Percentiles rank a stretch among this genome's conserved stretches.
These are phyloP conservation scores for Halichoeres trimaculatus DNA, from an alignment of 2,113 vertebrate species.

Conservation along the genomic window DNA sequence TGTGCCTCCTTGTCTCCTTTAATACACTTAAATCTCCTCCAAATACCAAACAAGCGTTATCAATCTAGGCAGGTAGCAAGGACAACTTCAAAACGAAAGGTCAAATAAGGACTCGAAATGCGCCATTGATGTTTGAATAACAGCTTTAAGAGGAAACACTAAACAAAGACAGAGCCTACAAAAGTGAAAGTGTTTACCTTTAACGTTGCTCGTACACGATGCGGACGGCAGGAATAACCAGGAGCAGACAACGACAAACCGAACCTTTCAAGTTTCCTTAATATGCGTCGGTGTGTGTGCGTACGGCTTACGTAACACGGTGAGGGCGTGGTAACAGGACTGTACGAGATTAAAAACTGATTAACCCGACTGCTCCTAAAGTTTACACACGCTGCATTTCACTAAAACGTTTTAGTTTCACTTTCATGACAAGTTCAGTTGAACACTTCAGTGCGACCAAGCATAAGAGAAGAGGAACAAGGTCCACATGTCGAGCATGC, in stretches of 20 bases:
- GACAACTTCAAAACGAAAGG: constrained; percentile 1
- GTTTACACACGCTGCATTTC: background rate
- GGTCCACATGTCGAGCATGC: constrained; percentile 1
- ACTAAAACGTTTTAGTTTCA: too few species aligned
- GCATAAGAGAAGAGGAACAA: background rate
- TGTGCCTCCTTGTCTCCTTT: too few species aligned
- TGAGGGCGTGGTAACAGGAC: background rate
- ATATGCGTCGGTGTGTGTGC: background rate
- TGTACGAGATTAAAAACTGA: background rate
- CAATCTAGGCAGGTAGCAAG: background rate
- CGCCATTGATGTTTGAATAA: background rate
- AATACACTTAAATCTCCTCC: background rate
- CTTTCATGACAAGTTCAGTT: too few species aligned
- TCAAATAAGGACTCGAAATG: constrained; percentile 7
- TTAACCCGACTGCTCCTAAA: background rate
- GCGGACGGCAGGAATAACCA: background rate
- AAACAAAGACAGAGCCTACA: rapidly evolving
- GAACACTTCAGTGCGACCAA: background rate
- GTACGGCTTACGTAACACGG: constrained; percentile 18
- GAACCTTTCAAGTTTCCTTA: background rate
- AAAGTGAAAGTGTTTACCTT: background rate
- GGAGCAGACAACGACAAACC: background rate
- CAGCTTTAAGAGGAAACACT: background rate
- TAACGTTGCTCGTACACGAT: background rate
- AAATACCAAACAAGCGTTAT: too few species aligned